Conservation (phyloP, 2,888 invertebrate genomes). For the Hyalella azteca region DNA sequence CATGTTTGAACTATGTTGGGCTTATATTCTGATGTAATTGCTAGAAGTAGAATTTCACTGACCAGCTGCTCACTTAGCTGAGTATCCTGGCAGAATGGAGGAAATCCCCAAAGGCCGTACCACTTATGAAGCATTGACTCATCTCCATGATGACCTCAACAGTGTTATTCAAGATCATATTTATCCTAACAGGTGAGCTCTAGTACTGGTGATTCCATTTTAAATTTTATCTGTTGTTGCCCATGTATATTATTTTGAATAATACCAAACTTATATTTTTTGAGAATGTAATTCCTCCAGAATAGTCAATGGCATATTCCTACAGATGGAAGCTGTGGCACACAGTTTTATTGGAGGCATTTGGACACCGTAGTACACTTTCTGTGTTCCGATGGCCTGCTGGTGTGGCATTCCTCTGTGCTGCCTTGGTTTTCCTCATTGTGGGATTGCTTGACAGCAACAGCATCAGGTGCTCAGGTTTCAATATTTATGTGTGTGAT, state of each 20-base stretch:
- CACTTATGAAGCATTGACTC: not conserved
- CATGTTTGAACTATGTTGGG: no score
- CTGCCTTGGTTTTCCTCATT: not conserved
- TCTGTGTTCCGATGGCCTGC: conserved; percentile 31
- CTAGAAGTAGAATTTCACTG: no score
- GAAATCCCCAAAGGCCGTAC: not conserved
- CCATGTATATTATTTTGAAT: not conserved
- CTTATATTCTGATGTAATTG: no score
- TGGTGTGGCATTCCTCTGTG: not conserved
- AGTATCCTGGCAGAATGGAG: conserved; percentile 7
- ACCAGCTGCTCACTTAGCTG: no score
- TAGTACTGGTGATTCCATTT: not conserved
- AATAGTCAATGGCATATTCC: not conserved
- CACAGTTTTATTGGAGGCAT: not conserved
- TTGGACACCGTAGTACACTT: conserved; percentile 11
- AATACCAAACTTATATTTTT: not conserved
- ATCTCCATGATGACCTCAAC: not conserved
- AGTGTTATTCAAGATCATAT: conserved; percentile 1
- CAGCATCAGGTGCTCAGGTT: not conserved
- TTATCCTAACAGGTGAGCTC: not conserved
- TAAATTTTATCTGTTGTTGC: not conserved
- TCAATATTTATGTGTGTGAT: not conserved
- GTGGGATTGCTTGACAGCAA: not conserved
- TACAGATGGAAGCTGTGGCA: not conserved
- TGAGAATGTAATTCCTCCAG: not conserved